A percentile compares a stretch with the other conserved stretches of the same genome.
phyloP scores from a whole-genome alignment of 1,140 invertebrate species.

The Chrysomallon squamiferum region DNA sequence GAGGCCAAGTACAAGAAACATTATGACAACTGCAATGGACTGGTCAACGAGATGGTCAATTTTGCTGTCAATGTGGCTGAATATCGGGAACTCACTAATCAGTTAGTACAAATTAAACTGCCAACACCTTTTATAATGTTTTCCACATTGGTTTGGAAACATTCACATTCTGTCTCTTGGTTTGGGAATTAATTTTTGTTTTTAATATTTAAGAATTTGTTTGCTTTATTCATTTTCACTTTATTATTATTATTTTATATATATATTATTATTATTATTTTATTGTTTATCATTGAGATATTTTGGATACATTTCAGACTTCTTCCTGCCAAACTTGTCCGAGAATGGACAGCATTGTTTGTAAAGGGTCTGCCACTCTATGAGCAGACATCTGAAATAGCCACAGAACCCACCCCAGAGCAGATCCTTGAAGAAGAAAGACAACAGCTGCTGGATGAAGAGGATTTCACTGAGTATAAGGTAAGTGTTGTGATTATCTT shows the following conservation, averaged over 20 bases:
- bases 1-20: conserved; percentile 55
- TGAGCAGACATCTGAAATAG: conserved; percentile 36
- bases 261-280: too few species aligned
- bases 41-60: conserved; percentile 56
- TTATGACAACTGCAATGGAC: conserved; percentile 55
- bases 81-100: conserved; percentile 60
- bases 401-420: conserved; percentile 46
- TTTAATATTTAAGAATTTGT: too few species aligned
- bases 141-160: too few species aligned
- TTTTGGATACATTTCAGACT: conserved; percentile 49
- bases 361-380: conserved; percentile 53
- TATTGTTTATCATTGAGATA: too few species aligned
- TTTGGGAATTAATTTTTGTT: too few species aligned
- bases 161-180: too few species aligned
- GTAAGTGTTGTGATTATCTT: too few species aligned
- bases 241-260: too few species aligned
- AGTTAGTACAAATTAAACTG: conserved; percentile 43
- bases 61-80: conserved; percentile 59
- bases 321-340: conserved; percentile 58
- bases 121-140: too few species aligned
- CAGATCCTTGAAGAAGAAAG: conserved; percentile 59
- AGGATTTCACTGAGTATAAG: conserved; percentile 63
- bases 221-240: too few species aligned
- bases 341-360: conserved; percentile 62
- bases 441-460: conserved; percentile 58